Percentiles rank a stretch among this genome's conserved stretches.
Conservation (phyloP, 2,797 vertebrate species). For the Chrosomus eos region DNA sequence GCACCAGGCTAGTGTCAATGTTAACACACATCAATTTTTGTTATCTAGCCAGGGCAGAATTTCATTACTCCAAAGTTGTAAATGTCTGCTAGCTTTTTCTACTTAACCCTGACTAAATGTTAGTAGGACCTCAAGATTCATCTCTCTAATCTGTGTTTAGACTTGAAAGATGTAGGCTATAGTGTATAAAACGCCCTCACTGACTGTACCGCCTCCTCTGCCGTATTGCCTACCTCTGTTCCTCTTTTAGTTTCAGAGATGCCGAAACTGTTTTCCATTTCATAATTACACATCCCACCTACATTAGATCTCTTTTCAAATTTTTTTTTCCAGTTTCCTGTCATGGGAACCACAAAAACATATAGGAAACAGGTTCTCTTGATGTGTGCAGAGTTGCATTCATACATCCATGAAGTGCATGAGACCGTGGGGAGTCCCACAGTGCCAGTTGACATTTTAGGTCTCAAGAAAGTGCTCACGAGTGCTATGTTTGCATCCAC, state of each 20-base stretch:
- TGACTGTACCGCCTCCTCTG: neutral
- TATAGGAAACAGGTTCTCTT: neutral
- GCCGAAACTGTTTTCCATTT: neutral
- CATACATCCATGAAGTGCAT: neutral
- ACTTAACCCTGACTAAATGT: neutral
- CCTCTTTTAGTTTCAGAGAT: conserved; percentile 6
- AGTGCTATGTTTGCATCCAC: neutral
- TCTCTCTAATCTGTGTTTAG: neutral
- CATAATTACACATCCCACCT: neutral
- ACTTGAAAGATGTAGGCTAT: neutral
- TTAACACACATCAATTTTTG: neutral
- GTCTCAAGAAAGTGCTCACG: neutral
- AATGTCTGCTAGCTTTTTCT: neutral
- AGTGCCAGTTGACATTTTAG: neutral
- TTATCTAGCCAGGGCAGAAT: neutral
- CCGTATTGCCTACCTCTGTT: conserved; percentile 2
- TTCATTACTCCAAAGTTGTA: neutral
- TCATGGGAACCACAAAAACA: neutral
- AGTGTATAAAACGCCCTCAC: neutral
- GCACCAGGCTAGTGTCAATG: too few species aligned
- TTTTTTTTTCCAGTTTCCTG: neutral
- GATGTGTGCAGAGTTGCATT: neutral
- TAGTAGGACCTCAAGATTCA: neutral
- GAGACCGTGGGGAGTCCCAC: neutral
- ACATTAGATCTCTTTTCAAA: neutral